Conservation (phyloP, 2,797 vertebrate species). For the Aldrovandia affinis region DNA sequence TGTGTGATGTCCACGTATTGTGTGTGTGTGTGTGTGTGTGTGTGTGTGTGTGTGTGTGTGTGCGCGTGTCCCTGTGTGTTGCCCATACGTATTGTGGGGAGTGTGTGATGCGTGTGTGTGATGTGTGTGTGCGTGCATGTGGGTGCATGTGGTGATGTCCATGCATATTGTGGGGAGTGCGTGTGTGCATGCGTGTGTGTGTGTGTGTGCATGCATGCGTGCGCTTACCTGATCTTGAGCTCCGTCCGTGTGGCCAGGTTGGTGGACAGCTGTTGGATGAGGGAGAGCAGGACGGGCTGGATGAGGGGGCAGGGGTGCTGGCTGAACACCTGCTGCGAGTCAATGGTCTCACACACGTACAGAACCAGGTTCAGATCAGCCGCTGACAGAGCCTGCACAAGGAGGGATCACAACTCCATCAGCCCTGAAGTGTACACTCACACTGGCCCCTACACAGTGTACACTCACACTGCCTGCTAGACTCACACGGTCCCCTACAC, state of each 20-base stretch:
- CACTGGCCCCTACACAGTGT: neutral
- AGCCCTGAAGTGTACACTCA: neutral
- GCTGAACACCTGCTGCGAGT: constrained; percentile 93
- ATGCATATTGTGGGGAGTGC: neutral
- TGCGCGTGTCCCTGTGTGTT: neutral
- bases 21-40: neutral
- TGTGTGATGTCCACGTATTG: too few relatives aligned
- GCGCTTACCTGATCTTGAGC: constrained; percentile 91
- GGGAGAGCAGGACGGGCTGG: constrained; percentile 95
- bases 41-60: neutral
- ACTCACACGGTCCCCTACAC: neutral
- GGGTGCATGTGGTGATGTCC: neutral
- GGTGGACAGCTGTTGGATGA: constrained; percentile 97
- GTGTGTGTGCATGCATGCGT: constrained; percentile 7
- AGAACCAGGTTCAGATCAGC: constrained; percentile 94
- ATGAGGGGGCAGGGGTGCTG: constrained; percentile 90
- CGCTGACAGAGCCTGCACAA: constrained; percentile 84
- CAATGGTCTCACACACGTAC: constrained; percentile 95
- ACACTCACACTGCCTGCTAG: neutral
- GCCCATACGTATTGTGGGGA: too few relatives aligned
- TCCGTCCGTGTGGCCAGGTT: constrained; percentile 91
- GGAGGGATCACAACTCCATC: constrained; percentile 22
- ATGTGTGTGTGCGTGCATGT: neutral
- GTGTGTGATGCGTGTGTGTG: constrained; percentile 1
- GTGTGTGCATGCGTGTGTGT: neutral